Base-by-base conservation (phyloP, 2,797 vertebrate species). In the Chrysocyon brachyurus region DNA sequence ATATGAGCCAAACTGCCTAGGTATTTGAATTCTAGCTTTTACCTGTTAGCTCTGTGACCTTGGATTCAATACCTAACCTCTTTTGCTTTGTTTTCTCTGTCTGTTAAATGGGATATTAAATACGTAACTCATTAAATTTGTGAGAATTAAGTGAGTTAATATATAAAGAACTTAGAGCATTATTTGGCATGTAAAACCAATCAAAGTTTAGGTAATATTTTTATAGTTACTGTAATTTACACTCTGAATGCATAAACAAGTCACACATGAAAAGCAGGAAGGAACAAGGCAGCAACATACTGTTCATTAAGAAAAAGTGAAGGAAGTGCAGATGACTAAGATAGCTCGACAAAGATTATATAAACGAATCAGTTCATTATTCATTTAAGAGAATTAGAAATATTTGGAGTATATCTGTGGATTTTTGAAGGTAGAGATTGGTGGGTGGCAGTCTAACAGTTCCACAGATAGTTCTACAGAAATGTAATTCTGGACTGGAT, bases 231-330 rank as follows among this genome's bases (percentile, higher is more conserved):
- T 73, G 19, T 78, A 89, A 24, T 87, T 87, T 56, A 73, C 82
- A 91, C 77, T 87, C 33, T 57, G 54, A 82, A 57, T 83, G 59
- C 21, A 31, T 56, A 87, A 52, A 24, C 17, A 77, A 46, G 19
- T 72, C 19, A 72, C 59, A 57, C 33, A 63, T 66, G 59, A 56
- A 64, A 95, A 97, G 79, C 15, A 96, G 26, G 70, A 78, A 72
- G 40, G 54, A 78, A 54, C 5, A 61, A 73, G 8, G 17, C 56
- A 77, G 49, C 8, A 89, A n/a, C 12, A 33, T 49, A 82, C 28
- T 77, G 5, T 75, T 96, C 19, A 56, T 81, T 75, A 5, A 40
- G 61, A 56, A 77, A 66, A 66, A 66, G 4, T 33, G 68, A 85
- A 85, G 56, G 46, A 96, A 79, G 3, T 78, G 8, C 5, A 90